Percentiles rank a stretch among this genome's conserved stretches.
These are phyloP conservation scores for Drosophila guanche DNA, from an alignment of 1,140 invertebrate genomes.

Conservation along the genomic window DNA sequence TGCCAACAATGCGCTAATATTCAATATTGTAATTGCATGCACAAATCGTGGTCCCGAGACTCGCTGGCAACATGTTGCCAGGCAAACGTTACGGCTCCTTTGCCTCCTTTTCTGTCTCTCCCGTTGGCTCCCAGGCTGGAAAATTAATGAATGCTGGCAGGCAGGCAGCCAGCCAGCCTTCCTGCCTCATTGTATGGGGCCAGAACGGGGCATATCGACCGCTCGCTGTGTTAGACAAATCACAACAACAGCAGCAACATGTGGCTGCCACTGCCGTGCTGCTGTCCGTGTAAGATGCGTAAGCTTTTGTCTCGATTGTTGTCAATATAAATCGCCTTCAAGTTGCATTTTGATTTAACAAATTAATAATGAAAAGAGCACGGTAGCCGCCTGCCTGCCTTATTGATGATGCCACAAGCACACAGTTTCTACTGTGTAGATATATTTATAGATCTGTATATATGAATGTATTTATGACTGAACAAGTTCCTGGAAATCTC, in stretches of 20 bases:
- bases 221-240: constrained; percentile 82
- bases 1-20: constrained; percentile 79
- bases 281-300: constrained; percentile 65
- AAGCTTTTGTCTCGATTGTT: constrained; percentile 62
- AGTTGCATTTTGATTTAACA: constrained; percentile 80
- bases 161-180: constrained; percentile 10
- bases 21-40: constrained; percentile 82
- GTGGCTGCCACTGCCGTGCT: constrained; percentile 40
- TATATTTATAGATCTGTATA: constrained; percentile 5
- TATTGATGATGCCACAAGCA: constrained; percentile 78
- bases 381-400: constrained; percentile 69
- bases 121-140: constrained; percentile 14
- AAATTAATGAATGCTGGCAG: constrained; percentile 78
- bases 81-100: constrained; percentile 11
- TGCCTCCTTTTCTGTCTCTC: constrained; percentile 31
- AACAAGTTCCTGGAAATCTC: constrained; percentile 60
- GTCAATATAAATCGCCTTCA: constrained; percentile 68
- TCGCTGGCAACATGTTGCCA: constrained; percentile 31
- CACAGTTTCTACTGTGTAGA: constrained; percentile 4
- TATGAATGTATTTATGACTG: constrained; percentile 18
- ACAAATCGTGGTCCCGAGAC: constrained; percentile 68
- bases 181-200: constrained; percentile 55
- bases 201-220: constrained; percentile 61
- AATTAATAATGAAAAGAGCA: constrained; percentile 72
- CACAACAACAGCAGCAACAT: constrained; percentile 68